Evolutionary conservation across 2,113 vertebrate species (phyloP).

Genomic region (Amphiprion ocellaris): DNA sequence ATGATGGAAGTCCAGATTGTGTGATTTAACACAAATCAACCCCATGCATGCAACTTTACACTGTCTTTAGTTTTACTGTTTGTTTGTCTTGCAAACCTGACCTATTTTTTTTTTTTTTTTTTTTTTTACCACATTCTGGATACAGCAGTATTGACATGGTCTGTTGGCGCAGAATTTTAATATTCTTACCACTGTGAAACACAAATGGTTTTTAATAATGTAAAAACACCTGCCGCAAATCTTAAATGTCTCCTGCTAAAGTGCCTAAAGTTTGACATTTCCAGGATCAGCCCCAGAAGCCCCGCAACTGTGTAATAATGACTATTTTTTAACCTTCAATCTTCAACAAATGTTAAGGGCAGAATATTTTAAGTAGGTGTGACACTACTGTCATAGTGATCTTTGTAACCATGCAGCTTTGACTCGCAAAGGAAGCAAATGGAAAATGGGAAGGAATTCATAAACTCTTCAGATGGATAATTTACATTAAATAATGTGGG

Average conservation of each 20-base stretch:
- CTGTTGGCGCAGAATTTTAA: not conserved
- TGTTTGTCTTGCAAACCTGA: conserved; percentile 18
- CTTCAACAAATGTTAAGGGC: not conserved
- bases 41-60: not conserved
- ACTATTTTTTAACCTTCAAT: not conserved
- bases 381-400: not conserved
- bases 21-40: conserved; percentile 3
- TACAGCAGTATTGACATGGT: not conserved
- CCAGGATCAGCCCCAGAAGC: not conserved
- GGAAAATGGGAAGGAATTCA: not conserved
- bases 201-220: not conserved
- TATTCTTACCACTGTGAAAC: not conserved
- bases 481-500: too few relatives aligned
- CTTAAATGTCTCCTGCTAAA: not conserved
- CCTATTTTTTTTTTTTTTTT: not conserved
- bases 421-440: not conserved
- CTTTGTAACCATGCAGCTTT: not conserved
- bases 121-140: conserved; percentile 21
- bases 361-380: not conserved
- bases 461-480: not conserved
- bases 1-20: not conserved
- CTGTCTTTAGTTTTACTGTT: not conserved
- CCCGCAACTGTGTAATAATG: not conserved
- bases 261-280: not conserved
- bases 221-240: not conserved